Conservation (phyloP, 2,888 invertebrate species). For the Cepaea hortensis region DNA sequence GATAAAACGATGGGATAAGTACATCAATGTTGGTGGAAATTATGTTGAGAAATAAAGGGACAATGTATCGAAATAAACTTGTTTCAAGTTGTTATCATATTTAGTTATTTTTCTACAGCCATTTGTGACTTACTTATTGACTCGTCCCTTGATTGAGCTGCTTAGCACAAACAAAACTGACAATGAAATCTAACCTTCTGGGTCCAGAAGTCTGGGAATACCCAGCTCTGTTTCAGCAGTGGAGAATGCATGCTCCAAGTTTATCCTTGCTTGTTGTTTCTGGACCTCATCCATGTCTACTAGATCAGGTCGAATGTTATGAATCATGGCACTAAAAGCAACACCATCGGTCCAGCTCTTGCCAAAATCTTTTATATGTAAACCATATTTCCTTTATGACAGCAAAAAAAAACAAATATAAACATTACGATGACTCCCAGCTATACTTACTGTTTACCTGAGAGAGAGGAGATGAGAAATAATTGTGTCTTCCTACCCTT, state of each 20-base stretch:
- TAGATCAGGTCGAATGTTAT: constrained; percentile 93
- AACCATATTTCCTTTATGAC: constrained; percentile 85
- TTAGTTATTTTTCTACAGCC: too few species aligned
- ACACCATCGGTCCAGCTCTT: constrained; percentile 96
- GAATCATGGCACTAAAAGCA: constrained; percentile 95
- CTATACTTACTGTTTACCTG: too few species aligned
- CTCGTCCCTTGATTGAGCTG: too few species aligned
- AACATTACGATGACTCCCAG: too few species aligned
- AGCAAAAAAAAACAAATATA: background rate
- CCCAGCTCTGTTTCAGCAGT: constrained; percentile 93
- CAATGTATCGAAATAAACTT: too few species aligned
- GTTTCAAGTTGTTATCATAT: too few species aligned
- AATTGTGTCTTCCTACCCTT: too few species aligned
- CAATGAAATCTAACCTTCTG: constrained; percentile 80
- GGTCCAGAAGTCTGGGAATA: constrained; percentile 92
- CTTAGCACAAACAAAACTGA: background rate
- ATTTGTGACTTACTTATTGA: too few species aligned
- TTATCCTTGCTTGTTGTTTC: constrained; percentile 85
- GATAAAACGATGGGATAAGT: too few species aligned
- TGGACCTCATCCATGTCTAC: constrained; percentile 90
- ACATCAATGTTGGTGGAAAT: too few species aligned
- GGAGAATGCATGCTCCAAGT: constrained; percentile 93
- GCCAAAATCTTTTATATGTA: constrained; percentile 94
- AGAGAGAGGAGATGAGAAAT: too few species aligned
- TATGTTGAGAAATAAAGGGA: too few species aligned